Evolutionary conservation across 2,113 vertebrate species (phyloP).

Genomic region (Embiotoca jacksoni): DNA sequence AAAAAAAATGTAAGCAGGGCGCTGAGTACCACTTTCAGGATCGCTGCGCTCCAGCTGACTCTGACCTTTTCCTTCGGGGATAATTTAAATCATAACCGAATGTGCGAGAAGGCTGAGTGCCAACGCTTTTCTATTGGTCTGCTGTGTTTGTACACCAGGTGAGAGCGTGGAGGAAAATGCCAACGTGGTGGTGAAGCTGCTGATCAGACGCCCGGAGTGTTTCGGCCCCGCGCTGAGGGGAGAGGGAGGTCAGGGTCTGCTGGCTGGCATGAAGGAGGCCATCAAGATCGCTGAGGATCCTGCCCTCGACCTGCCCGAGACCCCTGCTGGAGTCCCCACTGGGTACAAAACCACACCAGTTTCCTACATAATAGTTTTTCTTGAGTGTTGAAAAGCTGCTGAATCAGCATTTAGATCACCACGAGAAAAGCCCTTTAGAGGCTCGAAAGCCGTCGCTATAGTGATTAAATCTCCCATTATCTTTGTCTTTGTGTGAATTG

Average conservation of each 20-base stretch:
- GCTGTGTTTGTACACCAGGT: conserved; percentile 78
- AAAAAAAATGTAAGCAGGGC: not conserved
- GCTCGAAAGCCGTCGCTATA: not conserved
- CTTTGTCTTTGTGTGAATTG: conserved; percentile 9
- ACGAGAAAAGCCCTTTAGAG: not conserved
- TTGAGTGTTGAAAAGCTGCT: not conserved
- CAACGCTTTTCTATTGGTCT: not conserved
- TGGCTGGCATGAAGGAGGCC: conserved; percentile 94
- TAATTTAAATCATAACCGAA: not conserved
- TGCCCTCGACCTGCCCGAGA: conserved; percentile 88
- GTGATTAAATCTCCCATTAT: conserved; percentile 32
- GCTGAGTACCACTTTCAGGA: conserved; percentile 6
- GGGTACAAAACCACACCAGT: conserved; percentile 57
- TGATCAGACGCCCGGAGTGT: conserved; percentile 96
- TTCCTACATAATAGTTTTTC: not conserved
- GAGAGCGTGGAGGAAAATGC: conserved; percentile 99
- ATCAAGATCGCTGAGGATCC: conserved; percentile 96
- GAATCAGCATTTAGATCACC: conserved; percentile 14
- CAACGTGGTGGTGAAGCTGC: conserved; percentile 97
- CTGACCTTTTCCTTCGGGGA: not conserved
- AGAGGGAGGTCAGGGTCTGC: conserved; percentile 94
- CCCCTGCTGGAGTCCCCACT: conserved; percentile 39
- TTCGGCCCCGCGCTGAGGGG: conserved; percentile 96
- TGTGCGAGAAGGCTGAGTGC: not conserved
- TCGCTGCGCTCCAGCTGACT: not conserved